phyloP scores from a whole-genome alignment of 2,113 vertebrate species.

The Marmota flaviventris region DNA sequence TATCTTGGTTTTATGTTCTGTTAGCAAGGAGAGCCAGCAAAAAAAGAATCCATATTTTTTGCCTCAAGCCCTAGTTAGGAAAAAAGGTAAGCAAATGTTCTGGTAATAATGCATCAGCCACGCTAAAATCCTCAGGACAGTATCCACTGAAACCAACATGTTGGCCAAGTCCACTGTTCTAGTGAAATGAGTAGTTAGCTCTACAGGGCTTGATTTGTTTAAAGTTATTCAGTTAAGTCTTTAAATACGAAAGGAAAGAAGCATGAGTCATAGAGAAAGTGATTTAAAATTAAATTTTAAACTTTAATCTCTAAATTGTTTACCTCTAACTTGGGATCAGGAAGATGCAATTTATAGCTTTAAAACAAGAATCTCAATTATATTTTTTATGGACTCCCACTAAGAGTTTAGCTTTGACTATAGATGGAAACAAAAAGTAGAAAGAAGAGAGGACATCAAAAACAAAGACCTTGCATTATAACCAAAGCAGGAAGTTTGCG shows the following conservation, averaged over 20 bases:
- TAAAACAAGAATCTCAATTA: background rate
- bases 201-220: background rate
- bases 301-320: background rate
- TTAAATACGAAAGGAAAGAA: background rate
- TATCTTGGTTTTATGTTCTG: constrained; percentile 1
- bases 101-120: background rate
- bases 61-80: background rate
- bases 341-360: background rate
- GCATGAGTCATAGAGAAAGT: background rate
- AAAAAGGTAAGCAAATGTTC: background rate
- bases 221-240: background rate
- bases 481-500: background rate
- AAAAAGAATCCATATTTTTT: background rate
- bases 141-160: background rate
- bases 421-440: background rate
- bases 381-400: background rate
- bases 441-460: background rate
- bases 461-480: background rate
- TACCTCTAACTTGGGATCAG: background rate
- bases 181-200: background rate
- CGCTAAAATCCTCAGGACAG: background rate
- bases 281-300: background rate
- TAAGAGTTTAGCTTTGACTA: background rate
- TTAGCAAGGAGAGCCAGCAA: background rate
- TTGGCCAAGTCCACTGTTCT: constrained; percentile 24